Evolutionary conservation across 2,888 invertebrate genomes (phyloP), one percentile per base, ranked within the genome.

Genomic region (Epirrhoe alternata): DNA sequence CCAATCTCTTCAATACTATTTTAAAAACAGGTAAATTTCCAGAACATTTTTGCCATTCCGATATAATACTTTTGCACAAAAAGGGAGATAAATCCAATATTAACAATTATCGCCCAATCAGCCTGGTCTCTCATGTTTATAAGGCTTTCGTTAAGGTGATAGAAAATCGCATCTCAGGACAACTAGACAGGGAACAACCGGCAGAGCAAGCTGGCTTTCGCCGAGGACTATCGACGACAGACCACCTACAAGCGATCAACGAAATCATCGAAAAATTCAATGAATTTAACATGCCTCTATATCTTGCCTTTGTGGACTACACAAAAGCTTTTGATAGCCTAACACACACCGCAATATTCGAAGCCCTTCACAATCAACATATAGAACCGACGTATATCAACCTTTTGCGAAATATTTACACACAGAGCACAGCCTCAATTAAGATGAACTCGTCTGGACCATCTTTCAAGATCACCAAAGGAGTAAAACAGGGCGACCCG

Each of bases 401-500:
- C 1, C 8, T 54, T 1, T 1, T 54, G 1, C 17, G 17, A 6
- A 38, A 17, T 0, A 54, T 54, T 2, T 54, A 54, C 6, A 3
- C 1, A 1, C 10, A 17, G 0, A 54, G 54, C 12, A 38, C 17
- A 0, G 54, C 55, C 2, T 12, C 30, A 4, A n/a, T 55, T n/a
- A 55, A 42, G n/a, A 5, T 55, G 4, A 24, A 55, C 1, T 6
- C 55, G 0, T 12, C 24, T 3, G 55, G 55, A 6, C 24, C 24
- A 5, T 6, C 55, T 12, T 55, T 55, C n/a, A 33, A 14, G 1
- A 55, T 55, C 6, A n/a, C 24, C 12, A 42, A 7, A 24, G 55
- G 55, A 3, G 55, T 55, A 12, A 55, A 45, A n/a, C 55, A 55
- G 8, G 55, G 55, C 4, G 45, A 55, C 8, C 55, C 55, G 2